Evolutionary conservation across 2,888 invertebrate genomes (phyloP), one percentile per base, ranked within the genome.

Genomic region (Cephus sareptanus): DNA sequence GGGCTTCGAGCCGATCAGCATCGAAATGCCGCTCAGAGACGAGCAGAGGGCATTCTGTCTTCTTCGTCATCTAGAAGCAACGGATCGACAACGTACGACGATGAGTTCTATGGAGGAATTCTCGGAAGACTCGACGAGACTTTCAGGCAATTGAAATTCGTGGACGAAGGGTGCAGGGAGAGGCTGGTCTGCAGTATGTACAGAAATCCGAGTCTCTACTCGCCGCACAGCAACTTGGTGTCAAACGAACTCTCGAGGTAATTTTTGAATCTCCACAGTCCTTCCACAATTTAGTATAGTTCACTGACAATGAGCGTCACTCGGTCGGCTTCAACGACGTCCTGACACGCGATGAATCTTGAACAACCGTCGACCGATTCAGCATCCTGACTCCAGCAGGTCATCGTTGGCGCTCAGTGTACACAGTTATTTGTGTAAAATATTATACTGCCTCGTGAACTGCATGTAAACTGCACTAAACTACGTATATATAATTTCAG

Each of bases 221-320:
- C 96, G 80, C 97, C 97, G 0, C 96, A 96, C 89, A 97, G 97
- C 89, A 97, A 97, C 92, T 93, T 97, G 80, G 94, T 97, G 76
- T 97, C 97, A 31, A 96, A 96, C 71, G 97, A 97, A 90, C 93
- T 97, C 74, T 97, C 97, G 94, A 96, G 97, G 97, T 97, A 91
- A 94, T 35, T 12, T 93, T 74, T 34, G 31, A 75, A 15, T 23
- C 30, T 73, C 34, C 34, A 34, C 34, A 4, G 6, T 40, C 40
- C 40, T 40, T 40, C 6, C 15, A 40, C 4, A 74, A 37, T 74
- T 30, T 71, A 13, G 34, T 37, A 69, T 69, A 30, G 40, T 15
- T 15, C 31, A 37, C 31, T 68, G 23, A 76, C 23, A 37, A 31
- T 23, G 68, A 76, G 69, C 9, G 12, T n/a, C 23, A 23, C 68